Base-by-base conservation (phyloP, 2,113 vertebrate genomes). In the Sinocyclocheilus maitianheensis region DNA sequence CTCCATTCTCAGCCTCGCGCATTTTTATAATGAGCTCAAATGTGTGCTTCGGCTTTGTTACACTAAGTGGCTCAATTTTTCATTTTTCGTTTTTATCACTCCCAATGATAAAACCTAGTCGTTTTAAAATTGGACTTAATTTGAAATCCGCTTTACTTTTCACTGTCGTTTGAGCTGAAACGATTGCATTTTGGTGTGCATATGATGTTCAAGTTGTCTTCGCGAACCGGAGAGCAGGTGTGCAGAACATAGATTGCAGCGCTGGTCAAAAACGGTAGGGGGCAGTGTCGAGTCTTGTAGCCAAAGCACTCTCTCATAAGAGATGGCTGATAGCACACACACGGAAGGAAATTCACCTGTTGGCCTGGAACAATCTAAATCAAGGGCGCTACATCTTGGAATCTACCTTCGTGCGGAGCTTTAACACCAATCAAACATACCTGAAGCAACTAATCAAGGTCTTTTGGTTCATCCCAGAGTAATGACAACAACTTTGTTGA, bases 201-300 rank as follows among this genome's bases (percentile, higher is more conserved):
- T 37, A 18, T 81, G n/a, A 62, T 86, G 34, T 26, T 74, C 48
- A 75, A 77, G 65, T 81, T 51, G 1, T 63, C 24, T 34, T 77
- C 18, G 20, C 26, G 67, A 60, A 60, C 9, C 24, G n/a, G 12
- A 81, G 26, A 69, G 84, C 87, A 77, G 81, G 81, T 83, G 81
- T 55, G 55, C 18, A n/a, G 30, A 22, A 77, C 4, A 24, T 16
- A 72, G 48, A 77, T 30, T 76, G 53, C 26, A 83, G 60, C n/a
- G 22, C 20, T 34, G 4, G n/a, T 40, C 0, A 43, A n/a, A 11
- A 20, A 26, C 94, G 67, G 91, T 87, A 95, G 95, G 91, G 94
- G 94, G 94, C 93, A 94, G 91, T 94, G 91, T 94, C 94, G 89
- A 91, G 94, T 92, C 2, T 84, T 89, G 51, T 40, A 81, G 26